Base-by-base conservation (phyloP, 2,113 vertebrate species). In the Lamprotornis superbus region DNA sequence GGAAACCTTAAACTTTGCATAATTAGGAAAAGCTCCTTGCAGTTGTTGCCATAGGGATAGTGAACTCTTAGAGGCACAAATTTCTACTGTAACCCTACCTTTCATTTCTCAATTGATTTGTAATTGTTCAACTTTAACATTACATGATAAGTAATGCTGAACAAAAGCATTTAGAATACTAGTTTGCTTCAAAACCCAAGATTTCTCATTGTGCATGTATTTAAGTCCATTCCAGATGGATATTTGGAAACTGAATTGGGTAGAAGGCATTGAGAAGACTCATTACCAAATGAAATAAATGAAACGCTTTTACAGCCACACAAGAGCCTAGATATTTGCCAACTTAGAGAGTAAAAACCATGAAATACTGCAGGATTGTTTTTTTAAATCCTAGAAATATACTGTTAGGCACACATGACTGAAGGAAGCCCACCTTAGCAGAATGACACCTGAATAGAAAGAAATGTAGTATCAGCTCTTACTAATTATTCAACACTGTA, bases 21-120 rank as follows among this genome's bases (percentile, higher is more conserved):
- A 95, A 93, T 83, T 84, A 87, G 49, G 89, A 87, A 92, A 95
- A 81, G n/a, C 49, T 91, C 65, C 59, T 84, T 46, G 53, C 71
- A 76, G 65, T 56, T 94, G 61, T 78, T 93, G 74, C 65, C 70
- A 95, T 10, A 64, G 57, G 21, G 44, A 89, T 9, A 42, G 28
- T 5, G 71, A 93, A 91, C 11, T 50, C 78, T 69, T 70, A 89
- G 87, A 95, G 44, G n/a, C 27, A 92, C 16, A 55, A n/a, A 69
- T 53, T 87, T 91, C n/a, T 73, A 37, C 25, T 57, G 14, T 52
- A 87, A 44, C 49, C 53, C 31, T 40, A 55, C 7, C 5, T 67
- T 35, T 46, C 7, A 69, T 59, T 91, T 89, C 57, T 83, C 74
- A 59, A 44, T 19, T 2, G 0, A 73, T 91, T 56, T 63, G 12